Evolutionary conservation across 2,113 vertebrate genomes (phyloP), one percentile per base, ranked within the genome.

Genomic region (Spea bombifrons): DNA sequence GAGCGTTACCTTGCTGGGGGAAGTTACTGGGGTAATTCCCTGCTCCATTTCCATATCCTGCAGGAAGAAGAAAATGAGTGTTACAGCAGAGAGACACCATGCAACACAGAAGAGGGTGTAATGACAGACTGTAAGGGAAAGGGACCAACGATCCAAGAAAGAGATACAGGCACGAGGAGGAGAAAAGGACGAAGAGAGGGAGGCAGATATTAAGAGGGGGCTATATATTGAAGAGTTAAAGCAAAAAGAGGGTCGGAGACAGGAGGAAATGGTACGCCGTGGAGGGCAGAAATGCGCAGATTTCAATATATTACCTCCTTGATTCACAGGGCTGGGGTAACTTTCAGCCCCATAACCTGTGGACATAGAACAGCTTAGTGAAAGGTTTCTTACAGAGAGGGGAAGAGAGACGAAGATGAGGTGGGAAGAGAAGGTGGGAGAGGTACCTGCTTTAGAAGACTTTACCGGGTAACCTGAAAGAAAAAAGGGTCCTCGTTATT

Each of bases 21-120:
- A 66, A 10, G 49, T 66, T 75, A 66, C 64, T 75, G 5, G 63
- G 63, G 49, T 66, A 75, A 13, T 7, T 5, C 3, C 73, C 57
- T 5, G 59, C 16, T 74, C 72, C 73, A 66, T 53, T 66, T 53
- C 48, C 16, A 48, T 52, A 75, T 9, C 73, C 64, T 75, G 49
- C 16, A 53, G n/a, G 59, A 50, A 65, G 9, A 65, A 12, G 13
- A 47, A 13, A 61, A 4, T 55, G 46, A 7, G 64, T 49, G 7
- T 17, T 8, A 4, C 16, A 70, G 17, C n/a, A 15, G 13, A 67
- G 47, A 67, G 15, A 43, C 5, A 4, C 3, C 8, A 69, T 5
- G 46, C 7, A 44, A 44, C 10, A 16, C 17, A 30, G 30, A 30
- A 30, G 9, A 52, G n/a, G n/a, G n/a, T n/a, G n/a, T n/a, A n/a